Evolutionary conservation across 2,797 vertebrate species (phyloP), one percentile per base, ranked within the genome.

Genomic region (Lacerta bilineata): DNA sequence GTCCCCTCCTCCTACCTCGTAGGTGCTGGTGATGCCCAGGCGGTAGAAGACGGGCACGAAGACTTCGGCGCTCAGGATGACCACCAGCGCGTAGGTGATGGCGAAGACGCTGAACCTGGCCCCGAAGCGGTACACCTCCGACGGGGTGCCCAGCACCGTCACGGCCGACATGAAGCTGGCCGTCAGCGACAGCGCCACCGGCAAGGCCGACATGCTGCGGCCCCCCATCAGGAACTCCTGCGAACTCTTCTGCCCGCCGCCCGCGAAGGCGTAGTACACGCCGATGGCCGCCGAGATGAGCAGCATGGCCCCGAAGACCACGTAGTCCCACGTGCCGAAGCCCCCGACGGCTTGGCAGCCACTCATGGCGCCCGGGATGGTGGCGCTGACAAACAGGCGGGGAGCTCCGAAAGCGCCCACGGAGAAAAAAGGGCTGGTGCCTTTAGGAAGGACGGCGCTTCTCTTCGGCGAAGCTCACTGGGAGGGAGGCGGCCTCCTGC

Each of bases 81-180:
- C 97, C 43, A 98, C 96, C 0, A 98, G 27, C 0, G 89, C 5
- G 1, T 98, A 98, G 80, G 98, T 94, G 86, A 99, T 39, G 85
- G 94, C 95, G 9, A 97, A 98, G 91, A 97, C 90, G 87, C 92
- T 94, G 91, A 97, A 98, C 27, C 93, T 91, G 84, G 97, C 97
- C 83, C 99, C 99, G 0, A 97, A 98, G 71, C 92, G 96, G 92
- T 99, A 99, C 43, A 99, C 97, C 95, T 99, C 99, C 0, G 98
- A 97, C 0, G 99, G 98, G 59, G 97, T 98, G 85, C 98, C 98
- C 93, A 99, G 97, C 87, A 99, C 96, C 0, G 98, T 98, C 96
- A 99, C 97, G 4, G 98, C 99, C 1, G 99, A 99, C 98, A 99
- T 99, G 95, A 99, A 99, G 96, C 98, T 99, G 96, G 98, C 98